phyloP scores from a whole-genome alignment of 1,140 invertebrate genomes.

The Spodoptera frugiperda region DNA sequence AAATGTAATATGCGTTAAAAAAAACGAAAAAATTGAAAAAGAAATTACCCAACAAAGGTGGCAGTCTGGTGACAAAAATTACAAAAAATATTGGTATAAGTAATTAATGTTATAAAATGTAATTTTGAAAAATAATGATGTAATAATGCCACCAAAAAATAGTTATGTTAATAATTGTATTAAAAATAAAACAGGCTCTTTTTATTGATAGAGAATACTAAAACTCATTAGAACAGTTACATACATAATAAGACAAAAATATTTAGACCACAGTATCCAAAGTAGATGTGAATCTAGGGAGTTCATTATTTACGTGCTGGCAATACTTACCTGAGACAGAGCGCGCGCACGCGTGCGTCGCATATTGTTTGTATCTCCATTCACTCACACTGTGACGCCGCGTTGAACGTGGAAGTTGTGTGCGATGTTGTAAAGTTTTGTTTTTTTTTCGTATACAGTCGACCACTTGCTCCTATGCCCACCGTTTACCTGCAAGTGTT shows the following conservation, averaged over 20 bases:
- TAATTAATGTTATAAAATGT: too few species aligned
- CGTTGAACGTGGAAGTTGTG: slow-evolving; percentile 60
- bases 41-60: background rate
- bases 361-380: slow-evolving; percentile 63
- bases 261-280: background rate
- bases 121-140: too few species aligned
- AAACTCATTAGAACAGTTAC: too few species aligned
- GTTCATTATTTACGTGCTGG: slow-evolving; percentile 39
- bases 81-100: too few species aligned
- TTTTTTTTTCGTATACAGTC: slow-evolving; percentile 70
- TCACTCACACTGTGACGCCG: slow-evolving; percentile 78
- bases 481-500: slow-evolving; percentile 71
- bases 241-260: too few species aligned
- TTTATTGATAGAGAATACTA: too few species aligned
- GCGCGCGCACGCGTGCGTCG: slow-evolving; percentile 61
- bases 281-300: background rate
- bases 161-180: too few species aligned
- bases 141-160: too few species aligned
- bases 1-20: too few species aligned
- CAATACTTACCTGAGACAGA: slow-evolving; percentile 61
- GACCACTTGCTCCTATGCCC: slow-evolving; percentile 68
- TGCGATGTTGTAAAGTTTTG: slow-evolving; percentile 68
- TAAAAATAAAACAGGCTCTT: too few species aligned
- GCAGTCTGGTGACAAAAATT: background rate
- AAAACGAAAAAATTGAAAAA: too few species aligned